A percentile compares a stretch with the other conserved stretches of the same genome.
phyloP scores from a whole-genome alignment of 2,888 invertebrate genomes.

The Drosophila colorata region DNA sequence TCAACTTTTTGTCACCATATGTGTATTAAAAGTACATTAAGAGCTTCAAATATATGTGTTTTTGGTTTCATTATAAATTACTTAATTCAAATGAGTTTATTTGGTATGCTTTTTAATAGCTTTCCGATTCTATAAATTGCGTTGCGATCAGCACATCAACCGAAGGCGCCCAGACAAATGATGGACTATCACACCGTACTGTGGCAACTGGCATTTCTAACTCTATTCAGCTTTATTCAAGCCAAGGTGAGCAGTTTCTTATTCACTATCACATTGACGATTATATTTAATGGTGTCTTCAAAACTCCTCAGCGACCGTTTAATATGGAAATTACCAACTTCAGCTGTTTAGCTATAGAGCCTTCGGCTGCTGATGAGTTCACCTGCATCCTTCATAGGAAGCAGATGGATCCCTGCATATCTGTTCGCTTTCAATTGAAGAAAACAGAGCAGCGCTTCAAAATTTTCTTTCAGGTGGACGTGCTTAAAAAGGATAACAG shows the following conservation, averaged over 20 bases:
- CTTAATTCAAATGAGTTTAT: not conserved
- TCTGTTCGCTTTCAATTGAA: conserved; percentile 19
- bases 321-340: conserved; percentile 10
- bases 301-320: conserved; percentile 2
- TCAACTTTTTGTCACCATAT: too few species aligned
- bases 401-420: not conserved
- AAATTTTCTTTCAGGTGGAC: conserved; percentile 29
- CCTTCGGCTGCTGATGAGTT: not conserved
- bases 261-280: not conserved
- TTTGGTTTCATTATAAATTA: conserved; percentile 10
- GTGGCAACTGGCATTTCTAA: not conserved
- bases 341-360: conserved; percentile 18
- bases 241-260: conserved; percentile 5
- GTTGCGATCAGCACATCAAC: not conserved
- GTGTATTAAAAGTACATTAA: too few species aligned
- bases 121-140: conserved; percentile 10
- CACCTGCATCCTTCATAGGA: conserved; percentile 15
- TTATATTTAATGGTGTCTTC: not conserved
- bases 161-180: not conserved
- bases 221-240: not conserved
- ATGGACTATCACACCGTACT: conserved; percentile 19
- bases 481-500: conserved; percentile 52
- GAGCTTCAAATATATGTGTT: conserved; percentile 39
- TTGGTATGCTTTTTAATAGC: not conserved
- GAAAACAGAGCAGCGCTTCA: conserved; percentile 11